Percentiles rank a stretch among this genome's conserved stretches.
These are phyloP conservation scores for Aphaenogaster rudis DNA, from an alignment of 1,140 invertebrate genomes.

Conservation along the genomic window DNA sequence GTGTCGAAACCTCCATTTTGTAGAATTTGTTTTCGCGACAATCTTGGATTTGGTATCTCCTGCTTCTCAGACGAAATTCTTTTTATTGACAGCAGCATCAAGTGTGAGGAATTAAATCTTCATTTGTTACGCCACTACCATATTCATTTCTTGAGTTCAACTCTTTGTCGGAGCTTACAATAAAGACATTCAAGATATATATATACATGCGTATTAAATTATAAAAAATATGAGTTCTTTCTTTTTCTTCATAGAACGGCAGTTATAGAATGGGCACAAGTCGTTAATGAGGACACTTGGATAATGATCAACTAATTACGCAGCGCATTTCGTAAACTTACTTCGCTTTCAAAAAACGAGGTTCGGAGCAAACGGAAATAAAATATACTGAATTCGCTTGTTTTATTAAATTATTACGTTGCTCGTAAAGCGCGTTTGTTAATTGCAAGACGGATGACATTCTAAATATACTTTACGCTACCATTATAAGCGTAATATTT, in stretches of 20 bases:
- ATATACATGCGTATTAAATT: not conserved
- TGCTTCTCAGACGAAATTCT: not conserved
- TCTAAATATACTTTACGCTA: not conserved
- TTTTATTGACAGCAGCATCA: not conserved
- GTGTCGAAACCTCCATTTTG: not conserved
- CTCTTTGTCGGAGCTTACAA: not conserved
- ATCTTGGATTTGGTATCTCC: not conserved
- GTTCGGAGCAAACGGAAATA: not conserved
- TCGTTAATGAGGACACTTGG: not conserved
- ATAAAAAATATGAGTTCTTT: constrained; percentile 1
- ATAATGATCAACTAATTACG: constrained; percentile 7
- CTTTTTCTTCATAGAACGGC: not conserved
- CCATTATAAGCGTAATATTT: not conserved
- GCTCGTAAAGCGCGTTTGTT: not conserved
- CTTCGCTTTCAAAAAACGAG: not conserved
- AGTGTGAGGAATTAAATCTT: not conserved
- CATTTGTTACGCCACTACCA: not conserved
- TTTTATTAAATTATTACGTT: not conserved
- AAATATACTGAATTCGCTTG: not conserved
- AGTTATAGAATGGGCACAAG: not conserved
- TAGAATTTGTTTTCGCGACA: not conserved
- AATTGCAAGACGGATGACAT: not conserved
- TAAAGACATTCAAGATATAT: not conserved
- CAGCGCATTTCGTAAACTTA: not conserved
- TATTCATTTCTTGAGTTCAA: not conserved